phyloP scores from a whole-genome alignment of 2,797 vertebrate species.

The Typhlichthys subterraneus region DNA sequence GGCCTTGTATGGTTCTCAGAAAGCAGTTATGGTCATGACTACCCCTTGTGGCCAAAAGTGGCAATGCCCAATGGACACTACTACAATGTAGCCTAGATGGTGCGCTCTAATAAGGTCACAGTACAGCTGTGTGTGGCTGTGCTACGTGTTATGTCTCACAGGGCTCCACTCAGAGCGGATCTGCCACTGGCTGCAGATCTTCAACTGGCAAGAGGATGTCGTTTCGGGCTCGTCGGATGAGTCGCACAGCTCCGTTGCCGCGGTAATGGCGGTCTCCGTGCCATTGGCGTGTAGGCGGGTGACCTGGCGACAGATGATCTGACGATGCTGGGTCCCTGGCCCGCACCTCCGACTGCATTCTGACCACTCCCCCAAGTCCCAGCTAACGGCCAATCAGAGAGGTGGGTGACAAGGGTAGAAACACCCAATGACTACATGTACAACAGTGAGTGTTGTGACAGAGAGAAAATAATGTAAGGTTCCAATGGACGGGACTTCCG shows the following conservation, averaged over 20 bases:
- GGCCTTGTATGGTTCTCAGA: no score
- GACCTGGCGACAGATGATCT: conserved; percentile 77
- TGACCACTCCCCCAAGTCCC: conserved; percentile 81
- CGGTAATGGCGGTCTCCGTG: conserved; percentile 52
- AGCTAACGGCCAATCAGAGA: conserved; percentile 60
- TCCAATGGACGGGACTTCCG: no score
- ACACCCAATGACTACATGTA: no score
- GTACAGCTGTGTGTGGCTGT: not conserved
- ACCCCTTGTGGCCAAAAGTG: no score
- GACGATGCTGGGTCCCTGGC: conserved; percentile 73
- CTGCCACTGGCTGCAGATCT: conserved; percentile 82
- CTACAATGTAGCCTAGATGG: not conserved
- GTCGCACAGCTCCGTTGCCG: conserved; percentile 54
- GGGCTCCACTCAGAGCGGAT: conserved; percentile 76
- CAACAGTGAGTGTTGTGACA: no score
- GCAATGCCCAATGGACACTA: no score
- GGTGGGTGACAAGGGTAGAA: conserved; percentile 3
- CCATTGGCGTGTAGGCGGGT: conserved; percentile 49
- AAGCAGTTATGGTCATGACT: no score
- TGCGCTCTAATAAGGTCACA: not conserved
- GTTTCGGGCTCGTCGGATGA: conserved; percentile 63
- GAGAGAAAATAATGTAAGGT: no score
- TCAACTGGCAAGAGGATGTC: conserved; percentile 72
- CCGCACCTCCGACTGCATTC: conserved; percentile 80
- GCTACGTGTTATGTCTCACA: conserved; percentile 50